Percentiles rank a stretch among this genome's conserved stretches.
Conservation (phyloP, 2,888 invertebrate species). For the Heliconius ismenius region DNA sequence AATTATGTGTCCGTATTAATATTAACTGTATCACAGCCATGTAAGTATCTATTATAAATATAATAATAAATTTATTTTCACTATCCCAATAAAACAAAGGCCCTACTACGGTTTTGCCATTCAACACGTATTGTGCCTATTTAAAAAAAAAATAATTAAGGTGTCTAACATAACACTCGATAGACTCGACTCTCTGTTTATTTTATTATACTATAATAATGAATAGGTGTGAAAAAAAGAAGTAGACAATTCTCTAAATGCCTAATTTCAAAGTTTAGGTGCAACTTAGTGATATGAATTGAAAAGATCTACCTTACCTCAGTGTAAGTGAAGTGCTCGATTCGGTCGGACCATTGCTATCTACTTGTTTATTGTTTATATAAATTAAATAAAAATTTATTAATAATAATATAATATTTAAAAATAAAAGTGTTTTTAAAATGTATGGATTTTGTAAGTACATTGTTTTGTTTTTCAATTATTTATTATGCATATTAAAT, state of each 20-base stretch:
- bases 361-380: neutral
- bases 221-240: neutral
- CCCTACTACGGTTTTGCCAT: no score
- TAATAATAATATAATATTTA: neutral
- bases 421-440: neutral
- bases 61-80: no score
- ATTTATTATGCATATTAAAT: neutral
- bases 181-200: no score
- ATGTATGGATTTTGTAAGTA: slow-evolving; percentile 4
- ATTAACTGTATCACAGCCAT: no score
- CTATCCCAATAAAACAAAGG: no score
- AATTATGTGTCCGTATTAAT: no score
- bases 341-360: neutral
- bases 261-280: neutral
- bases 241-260: neutral
- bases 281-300: slow-evolving; percentile 19
- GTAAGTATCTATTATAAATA: no score
- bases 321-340: slow-evolving; percentile 28
- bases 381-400: neutral
- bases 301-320: slow-evolving; percentile 19
- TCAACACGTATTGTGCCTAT: no score
- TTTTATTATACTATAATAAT: no score
- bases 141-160: no score
- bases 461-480: neutral
- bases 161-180: no score